phyloP scores from a whole-genome alignment of 53 echinoderm and acorn worm genomes.

The Henricia sp. region DNA sequence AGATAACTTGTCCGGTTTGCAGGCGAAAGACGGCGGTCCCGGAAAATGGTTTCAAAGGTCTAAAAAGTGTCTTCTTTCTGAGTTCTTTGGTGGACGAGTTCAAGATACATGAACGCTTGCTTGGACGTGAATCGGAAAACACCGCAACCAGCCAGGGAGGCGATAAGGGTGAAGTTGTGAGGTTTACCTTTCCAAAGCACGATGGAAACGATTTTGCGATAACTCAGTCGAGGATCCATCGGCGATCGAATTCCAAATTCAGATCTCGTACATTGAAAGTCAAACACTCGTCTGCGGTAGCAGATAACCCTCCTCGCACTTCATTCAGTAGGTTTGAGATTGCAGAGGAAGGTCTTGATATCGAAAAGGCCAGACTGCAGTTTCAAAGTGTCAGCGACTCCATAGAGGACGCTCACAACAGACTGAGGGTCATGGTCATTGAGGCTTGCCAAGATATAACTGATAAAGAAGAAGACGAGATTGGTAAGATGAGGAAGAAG shows the following conservation, averaged over 20 bases:
- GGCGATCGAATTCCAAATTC: no score
- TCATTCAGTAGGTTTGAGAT: no score
- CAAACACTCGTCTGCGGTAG: no score
- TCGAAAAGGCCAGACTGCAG: background rate
- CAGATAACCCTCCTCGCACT: no score
- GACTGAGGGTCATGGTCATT: background rate
- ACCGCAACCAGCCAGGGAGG: background rate
- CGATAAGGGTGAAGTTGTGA: background rate
- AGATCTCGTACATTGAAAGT: no score
- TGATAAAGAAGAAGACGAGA: background rate
- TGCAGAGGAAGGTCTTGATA: background rate
- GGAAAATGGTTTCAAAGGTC: background rate
- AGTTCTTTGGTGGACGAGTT: slow-evolving; percentile 3
- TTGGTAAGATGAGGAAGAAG: background rate
- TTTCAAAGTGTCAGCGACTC: background rate
- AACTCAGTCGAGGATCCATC: no score
- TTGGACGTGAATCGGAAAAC: background rate
- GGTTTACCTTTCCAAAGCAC: no score
- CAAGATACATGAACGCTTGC: background rate
- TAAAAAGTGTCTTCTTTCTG: background rate
- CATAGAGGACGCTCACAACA: no score
- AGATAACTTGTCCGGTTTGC: slow-evolving; percentile 34
- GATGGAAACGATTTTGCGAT: no score
- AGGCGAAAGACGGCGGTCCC: slow-evolving; percentile 5
- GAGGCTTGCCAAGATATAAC: background rate